phyloP scores from a whole-genome alignment of 2,797 vertebrate species.

The Choloepus didactylus region DNA sequence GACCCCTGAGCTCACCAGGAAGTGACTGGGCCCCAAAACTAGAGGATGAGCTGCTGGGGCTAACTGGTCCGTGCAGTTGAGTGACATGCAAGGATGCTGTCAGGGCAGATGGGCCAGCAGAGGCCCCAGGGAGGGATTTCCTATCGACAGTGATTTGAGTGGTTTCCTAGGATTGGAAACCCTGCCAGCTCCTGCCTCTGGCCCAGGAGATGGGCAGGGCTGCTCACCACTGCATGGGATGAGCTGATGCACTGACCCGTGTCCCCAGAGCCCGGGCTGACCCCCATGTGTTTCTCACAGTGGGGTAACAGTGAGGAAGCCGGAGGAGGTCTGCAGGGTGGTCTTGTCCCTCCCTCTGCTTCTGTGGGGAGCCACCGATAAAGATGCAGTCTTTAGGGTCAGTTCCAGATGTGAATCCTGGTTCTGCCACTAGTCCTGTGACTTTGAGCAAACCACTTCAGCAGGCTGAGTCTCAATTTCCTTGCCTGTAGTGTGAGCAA shows the following conservation, averaged over 20 bases:
- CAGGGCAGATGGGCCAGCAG: not conserved
- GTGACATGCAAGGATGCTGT: not conserved
- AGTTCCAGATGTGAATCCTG: not conserved
- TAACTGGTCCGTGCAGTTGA: accelerated
- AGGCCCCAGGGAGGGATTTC: not conserved
- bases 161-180: not conserved
- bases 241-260: not conserved
- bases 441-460: not conserved
- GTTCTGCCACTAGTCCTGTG: not conserved
- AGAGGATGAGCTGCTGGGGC: not conserved
- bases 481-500: not conserved
- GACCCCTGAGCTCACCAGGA: not conserved
- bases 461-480: not conserved
- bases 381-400: not conserved
- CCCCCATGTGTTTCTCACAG: not conserved
- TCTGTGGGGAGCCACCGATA: accelerated
- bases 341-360: not conserved
- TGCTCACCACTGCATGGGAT: accelerated
- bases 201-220: not conserved
- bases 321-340: not conserved
- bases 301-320: accelerated
- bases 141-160: not conserved
- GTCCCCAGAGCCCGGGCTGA: not conserved
- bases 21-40: not conserved
- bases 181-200: not conserved